Evolutionary conservation across 2,113 vertebrate genomes (phyloP), one percentile per base, ranked within the genome.

Genomic region (Saccopteryx leptura): DNA sequence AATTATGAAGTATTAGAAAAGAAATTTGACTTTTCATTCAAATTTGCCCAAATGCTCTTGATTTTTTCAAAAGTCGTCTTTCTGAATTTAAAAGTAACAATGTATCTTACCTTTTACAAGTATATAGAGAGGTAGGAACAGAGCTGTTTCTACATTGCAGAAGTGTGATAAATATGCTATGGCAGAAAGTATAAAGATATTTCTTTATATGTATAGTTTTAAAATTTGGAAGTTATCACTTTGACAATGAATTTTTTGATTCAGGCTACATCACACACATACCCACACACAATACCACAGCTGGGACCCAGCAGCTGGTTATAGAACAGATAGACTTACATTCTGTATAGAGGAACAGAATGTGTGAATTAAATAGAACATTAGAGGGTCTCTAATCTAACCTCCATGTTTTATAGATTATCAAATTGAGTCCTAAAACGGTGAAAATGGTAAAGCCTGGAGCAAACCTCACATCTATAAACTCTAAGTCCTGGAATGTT

Each of bases 71-170:
- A 72, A 76, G 5, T 81, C 39, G 7, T 9, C 56, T 82, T 80
- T 90, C 33, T 87, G 65, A 85, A 96, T 69, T 68, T 71, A 80
- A 95, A 82, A 93, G 15, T 58, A 83, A 9, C 23, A 72, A 8
- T 76, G 4, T 68, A 61, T 79, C 63, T 79, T 82, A 54, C 46
- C 58, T 82, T 84, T 92, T 85, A 56, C 15, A 21, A 63, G n/a
- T 4, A 88, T 7, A 60, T 13, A 39, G 0, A 61, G 31, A 61
- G 17, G 17, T 75, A 58, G 61, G 68, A 76, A 65, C 24, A 6
- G 2, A 33, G 0, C 17, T 39, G 39, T 39, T 39, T 39, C 39
- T 3, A 39, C 39, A 39, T 39, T 3, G 39, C 39, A 39, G 39
- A 39, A 39, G 39, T 66, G 18, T 24, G 15, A 7, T 63, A 48